Percentiles rank a stretch among this genome's conserved stretches.
These are phyloP conservation scores for Mythimna lalbum DNA, from an alignment of 2,888 invertebrate species.

Conservation along the genomic window DNA sequence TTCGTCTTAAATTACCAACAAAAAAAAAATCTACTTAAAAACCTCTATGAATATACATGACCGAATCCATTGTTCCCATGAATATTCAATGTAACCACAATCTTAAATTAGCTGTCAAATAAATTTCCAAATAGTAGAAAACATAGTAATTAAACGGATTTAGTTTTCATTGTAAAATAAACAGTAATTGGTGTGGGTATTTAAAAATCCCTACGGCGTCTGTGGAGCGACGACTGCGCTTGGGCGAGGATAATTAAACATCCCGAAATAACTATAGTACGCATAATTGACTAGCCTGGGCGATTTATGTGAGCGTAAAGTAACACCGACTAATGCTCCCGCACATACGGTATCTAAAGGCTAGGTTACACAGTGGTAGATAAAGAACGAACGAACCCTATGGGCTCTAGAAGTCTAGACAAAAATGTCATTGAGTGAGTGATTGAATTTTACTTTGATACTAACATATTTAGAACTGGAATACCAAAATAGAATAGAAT, in stretches of 20 bases:
- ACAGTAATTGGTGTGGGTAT: constrained; percentile 69
- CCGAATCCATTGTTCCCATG: constrained; percentile 59
- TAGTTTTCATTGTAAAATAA: constrained; percentile 70
- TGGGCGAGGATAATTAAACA: constrained; percentile 84
- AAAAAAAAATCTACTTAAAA: constrained; percentile 36
- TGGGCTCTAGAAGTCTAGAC: no score
- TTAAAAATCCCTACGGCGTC: constrained; percentile 70
- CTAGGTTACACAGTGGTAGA: not conserved
- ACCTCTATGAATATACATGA: constrained; percentile 57
- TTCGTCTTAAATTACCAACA: constrained; percentile 46
- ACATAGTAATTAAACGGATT: constrained; percentile 67
- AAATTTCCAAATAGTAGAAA: constrained; percentile 62
- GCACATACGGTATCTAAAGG: constrained; percentile 49
- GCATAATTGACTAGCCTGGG: constrained; percentile 82
- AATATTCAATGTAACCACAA: constrained; percentile 52
- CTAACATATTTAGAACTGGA: no score
- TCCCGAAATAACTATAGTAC: constrained; percentile 84
- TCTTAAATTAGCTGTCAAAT: constrained; percentile 64
- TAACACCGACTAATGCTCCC: constrained; percentile 59
- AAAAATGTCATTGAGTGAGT: not conserved
- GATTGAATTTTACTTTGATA: not conserved
- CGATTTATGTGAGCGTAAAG: constrained; percentile 80
- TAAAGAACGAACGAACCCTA: not conserved
- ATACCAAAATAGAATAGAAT: no score
- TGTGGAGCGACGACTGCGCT: constrained; percentile 72